A percentile compares a stretch with the other conserved stretches of the same genome.
Evolutionary conservation across 2,888 invertebrate genomes (phyloP).

Genomic region (Macrosoma leucophasiata): DNA sequence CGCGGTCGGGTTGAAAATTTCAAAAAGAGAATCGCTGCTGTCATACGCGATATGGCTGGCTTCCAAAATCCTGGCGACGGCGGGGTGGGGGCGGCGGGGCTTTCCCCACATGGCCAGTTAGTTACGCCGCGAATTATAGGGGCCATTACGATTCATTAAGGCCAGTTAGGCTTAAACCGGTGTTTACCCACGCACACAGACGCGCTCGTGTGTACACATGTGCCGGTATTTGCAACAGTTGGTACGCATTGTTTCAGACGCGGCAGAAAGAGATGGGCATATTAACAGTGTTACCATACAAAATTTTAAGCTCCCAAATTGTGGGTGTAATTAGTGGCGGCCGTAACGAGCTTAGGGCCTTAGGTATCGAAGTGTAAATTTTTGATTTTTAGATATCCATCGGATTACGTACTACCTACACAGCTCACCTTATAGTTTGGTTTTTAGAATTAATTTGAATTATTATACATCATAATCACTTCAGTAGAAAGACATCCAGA

Average conservation of each 20-base stretch:
- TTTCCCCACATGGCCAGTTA: conserved; percentile 73
- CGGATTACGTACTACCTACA: conserved; percentile 25
- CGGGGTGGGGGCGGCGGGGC: conserved; percentile 31
- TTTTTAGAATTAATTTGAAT: too few relatives aligned
- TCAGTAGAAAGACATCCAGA: too few relatives aligned
- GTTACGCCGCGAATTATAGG: conserved; percentile 77
- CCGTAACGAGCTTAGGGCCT: conserved; percentile 59
- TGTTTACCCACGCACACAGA: conserved; percentile 71
- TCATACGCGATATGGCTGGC: conserved; percentile 71
- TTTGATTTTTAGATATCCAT: conserved; percentile 44
- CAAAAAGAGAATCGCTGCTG: conserved; percentile 67
- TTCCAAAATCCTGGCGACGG: conserved; percentile 51
- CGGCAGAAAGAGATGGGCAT: conserved; percentile 40
- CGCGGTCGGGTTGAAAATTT: conserved; percentile 59
- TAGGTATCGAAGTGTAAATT: conserved; percentile 51
- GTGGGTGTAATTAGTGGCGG: conserved; percentile 64
- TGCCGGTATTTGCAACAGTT: conserved; percentile 48
- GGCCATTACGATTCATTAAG: conserved; percentile 78
- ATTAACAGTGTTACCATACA: conserved; percentile 46
- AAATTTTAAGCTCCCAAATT: conserved; percentile 63
- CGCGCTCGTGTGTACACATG: conserved; percentile 32
- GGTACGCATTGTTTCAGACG: conserved; percentile 53
- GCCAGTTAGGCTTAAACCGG: conserved; percentile 77
- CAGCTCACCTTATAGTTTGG: too few relatives aligned
- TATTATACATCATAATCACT: too few relatives aligned